These are phyloP conservation scores for Pristionchus entomophagus DNA, from an alignment of 2,888 invertebrate genomes.

Conservation along the genomic window DNA sequence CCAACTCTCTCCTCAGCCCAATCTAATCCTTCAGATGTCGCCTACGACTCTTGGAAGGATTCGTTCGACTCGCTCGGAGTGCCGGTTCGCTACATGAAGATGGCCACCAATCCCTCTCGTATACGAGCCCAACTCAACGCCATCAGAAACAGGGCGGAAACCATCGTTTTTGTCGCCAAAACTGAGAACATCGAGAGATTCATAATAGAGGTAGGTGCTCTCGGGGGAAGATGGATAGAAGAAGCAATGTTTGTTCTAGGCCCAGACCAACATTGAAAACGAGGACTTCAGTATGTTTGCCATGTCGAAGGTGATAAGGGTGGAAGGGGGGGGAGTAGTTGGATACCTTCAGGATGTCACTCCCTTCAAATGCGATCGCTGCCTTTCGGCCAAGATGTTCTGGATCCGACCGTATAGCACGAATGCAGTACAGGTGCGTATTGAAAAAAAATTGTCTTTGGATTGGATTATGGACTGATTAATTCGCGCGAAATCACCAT, in stretches of 20 bases:
- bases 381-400: slow-evolving; percentile 63
- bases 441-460: too few relatives aligned
- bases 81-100: neutral
- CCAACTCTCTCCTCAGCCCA: too few relatives aligned
- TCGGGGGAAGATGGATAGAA: neutral
- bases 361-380: slow-evolving; percentile 71
- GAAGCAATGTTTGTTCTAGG: slow-evolving; percentile 22
- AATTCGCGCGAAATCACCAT: too few relatives aligned
- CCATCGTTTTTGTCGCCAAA: slow-evolving; percentile 67
- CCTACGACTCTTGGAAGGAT: slow-evolving; percentile 21
- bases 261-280: slow-evolving; percentile 42
- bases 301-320: slow-evolving; percentile 34
- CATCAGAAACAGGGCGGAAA: slow-evolving; percentile 54
- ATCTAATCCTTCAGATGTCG: neutral
- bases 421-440: slow-evolving; percentile 46
- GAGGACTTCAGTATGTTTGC: slow-evolving; percentile 37
- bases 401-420: slow-evolving; percentile 66
- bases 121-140: slow-evolving; percentile 58
- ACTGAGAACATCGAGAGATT: slow-evolving; percentile 69
- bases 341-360: slow-evolving; percentile 64
- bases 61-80: slow-evolving; percentile 2
- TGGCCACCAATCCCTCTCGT: slow-evolving; percentile 56
- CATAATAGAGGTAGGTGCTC: slow-evolving; percentile 53
- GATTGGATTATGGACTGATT: neutral
- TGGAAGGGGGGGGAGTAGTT: neutral